A percentile compares a stretch with the other conserved stretches of the same genome.
These are phyloP conservation scores for Hypanus sabinus DNA, from an alignment of 2,113 vertebrate genomes.

Conservation along the genomic window DNA sequence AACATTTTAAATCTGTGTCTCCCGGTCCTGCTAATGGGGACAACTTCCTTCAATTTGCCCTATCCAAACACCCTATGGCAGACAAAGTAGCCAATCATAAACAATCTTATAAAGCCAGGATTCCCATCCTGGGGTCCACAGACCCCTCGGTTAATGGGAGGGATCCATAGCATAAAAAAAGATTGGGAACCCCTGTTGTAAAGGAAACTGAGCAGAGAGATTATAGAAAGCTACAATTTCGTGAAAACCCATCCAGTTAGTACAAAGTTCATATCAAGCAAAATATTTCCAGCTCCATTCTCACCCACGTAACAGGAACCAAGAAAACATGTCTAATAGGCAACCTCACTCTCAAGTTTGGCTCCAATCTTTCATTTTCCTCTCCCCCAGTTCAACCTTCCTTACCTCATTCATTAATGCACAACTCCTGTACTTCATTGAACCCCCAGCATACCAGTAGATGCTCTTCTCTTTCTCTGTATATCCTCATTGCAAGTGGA, in stretches of 20 bases:
- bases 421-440: background rate
- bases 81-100: background rate
- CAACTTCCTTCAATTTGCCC: too few species aligned
- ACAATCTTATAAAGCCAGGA: background rate
- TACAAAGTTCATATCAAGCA: background rate
- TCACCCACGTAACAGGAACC: background rate
- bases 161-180: too few species aligned
- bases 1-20: too few species aligned
- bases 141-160: too few species aligned
- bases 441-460: background rate
- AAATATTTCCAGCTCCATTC: background rate
- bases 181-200: too few species aligned
- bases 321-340: background rate
- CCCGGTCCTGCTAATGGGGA: too few species aligned
- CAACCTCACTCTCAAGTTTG: background rate
- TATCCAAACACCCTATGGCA: background rate
- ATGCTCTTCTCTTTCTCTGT: background rate
- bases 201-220: background rate
- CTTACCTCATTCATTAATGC: background rate
- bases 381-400: background rate
- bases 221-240: background rate
- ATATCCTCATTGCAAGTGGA: background rate
- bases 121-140: too few species aligned
- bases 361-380: background rate
- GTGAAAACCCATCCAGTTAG: background rate